Evolutionary conservation across 2,888 invertebrate species (phyloP).

Genomic region (Spilosoma lubricipeda): DNA sequence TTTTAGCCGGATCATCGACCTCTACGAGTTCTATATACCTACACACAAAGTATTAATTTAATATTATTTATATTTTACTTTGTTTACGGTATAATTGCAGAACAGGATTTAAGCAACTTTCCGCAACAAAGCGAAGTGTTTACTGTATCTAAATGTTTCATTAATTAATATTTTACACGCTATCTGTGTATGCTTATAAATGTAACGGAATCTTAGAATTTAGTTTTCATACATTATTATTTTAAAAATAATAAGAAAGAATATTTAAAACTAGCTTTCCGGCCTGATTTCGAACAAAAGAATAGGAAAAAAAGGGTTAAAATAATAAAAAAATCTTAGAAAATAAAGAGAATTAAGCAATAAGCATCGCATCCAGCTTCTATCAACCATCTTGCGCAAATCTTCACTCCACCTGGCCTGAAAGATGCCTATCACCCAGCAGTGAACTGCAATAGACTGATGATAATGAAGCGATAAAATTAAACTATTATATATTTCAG

Average conservation of each 20-base stretch:
- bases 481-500: too few relatives aligned
- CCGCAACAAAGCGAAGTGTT: neutral
- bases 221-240: neutral
- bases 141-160: neutral
- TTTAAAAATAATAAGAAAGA: neutral
- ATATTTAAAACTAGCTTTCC: neutral
- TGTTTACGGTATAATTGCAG: constrained; percentile 8
- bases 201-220: neutral
- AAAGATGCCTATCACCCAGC: too few relatives aligned
- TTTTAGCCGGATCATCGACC: constrained; percentile 45
- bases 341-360: too few relatives aligned
- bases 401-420: too few relatives aligned
- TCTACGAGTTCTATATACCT: constrained; percentile 9
- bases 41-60: constrained; percentile 12
- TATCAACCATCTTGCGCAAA: too few relatives aligned
- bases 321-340: too few relatives aligned
- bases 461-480: too few relatives aligned
- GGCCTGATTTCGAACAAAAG: too few relatives aligned
- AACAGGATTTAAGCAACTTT: constrained; percentile 1
- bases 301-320: too few relatives aligned
- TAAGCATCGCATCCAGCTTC: too few relatives aligned
- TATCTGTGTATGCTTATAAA: neutral
- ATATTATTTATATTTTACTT: constrained; percentile 1
- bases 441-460: too few relatives aligned
- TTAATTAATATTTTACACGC: constrained; percentile 1